These are phyloP conservation scores for Akabosia matsudoensis DNA, from an alignment of 1,140 invertebrate species.

Conservation along the genomic window DNA sequence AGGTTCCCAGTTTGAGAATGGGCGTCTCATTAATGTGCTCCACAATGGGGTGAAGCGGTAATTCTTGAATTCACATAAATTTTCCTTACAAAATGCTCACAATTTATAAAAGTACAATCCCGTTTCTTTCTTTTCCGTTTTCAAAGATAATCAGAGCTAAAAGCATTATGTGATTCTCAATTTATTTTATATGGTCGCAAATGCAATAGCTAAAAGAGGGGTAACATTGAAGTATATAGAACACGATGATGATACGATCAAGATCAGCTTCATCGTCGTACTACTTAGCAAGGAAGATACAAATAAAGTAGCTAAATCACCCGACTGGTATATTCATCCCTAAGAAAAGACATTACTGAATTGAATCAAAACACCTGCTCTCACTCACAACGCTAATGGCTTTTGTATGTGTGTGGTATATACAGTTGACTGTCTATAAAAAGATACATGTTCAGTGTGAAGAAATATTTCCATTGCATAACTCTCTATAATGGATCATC, in stretches of 20 bases:
- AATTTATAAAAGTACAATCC: not conserved
- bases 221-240: not conserved
- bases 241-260: not conserved
- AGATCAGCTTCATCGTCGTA: not conserved
- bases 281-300: not conserved
- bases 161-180: conserved; percentile 21
- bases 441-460: not conserved
- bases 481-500: conserved; percentile 18
- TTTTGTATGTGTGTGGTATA: not conserved
- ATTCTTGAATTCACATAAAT: too few species aligned
- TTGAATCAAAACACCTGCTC: conserved; percentile 24
- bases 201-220: not conserved
- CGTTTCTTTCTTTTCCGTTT: not conserved
- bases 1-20: not conserved
- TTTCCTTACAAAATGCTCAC: not conserved
- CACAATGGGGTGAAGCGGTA: too few species aligned
- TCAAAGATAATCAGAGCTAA: conserved; percentile 18
- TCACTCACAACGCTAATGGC: conserved; percentile 16
- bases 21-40: not conserved
- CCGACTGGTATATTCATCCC: too few species aligned
- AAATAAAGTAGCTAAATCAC: too few species aligned
- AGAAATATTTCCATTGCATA: not conserved
- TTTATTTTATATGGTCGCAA: conserved; percentile 16
- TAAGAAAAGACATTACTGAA: conserved; percentile 22
- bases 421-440: not conserved